phyloP scores from a whole-genome alignment of 2,113 vertebrate genomes.

The Hirundichthys speculiger region DNA sequence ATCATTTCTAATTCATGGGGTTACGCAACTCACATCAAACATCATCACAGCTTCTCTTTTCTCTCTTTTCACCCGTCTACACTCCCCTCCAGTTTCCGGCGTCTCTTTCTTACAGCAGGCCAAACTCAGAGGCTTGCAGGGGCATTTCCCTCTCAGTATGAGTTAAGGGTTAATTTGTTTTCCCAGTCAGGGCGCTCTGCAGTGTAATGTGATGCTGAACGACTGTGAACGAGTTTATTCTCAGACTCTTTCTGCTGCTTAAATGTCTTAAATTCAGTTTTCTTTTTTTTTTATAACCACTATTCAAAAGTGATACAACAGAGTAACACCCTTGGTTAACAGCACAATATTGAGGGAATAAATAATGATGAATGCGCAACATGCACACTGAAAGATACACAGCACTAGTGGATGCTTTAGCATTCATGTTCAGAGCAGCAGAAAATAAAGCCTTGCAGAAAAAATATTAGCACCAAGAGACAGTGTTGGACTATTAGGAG shows the following conservation, averaged over 20 bases:
- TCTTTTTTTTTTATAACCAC: too few relatives aligned
- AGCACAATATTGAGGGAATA: slow-evolving; percentile 6
- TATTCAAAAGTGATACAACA: slow-evolving; percentile 23
- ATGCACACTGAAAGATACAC: slow-evolving; percentile 1
- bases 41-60: slow-evolving; percentile 36
- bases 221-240: slow-evolving; percentile 17
- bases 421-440: slow-evolving; percentile 1
- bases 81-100: slow-evolving; percentile 15
- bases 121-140: slow-evolving; percentile 27
- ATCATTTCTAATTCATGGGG: slow-evolving; percentile 77
- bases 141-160: slow-evolving; percentile 38
- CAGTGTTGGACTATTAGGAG: slow-evolving; percentile 22
- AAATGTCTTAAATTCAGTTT: slow-evolving; percentile 35
- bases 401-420: not conserved
- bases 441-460: slow-evolving; percentile 1
- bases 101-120: slow-evolving; percentile 29
- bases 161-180: slow-evolving; percentile 41
- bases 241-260: slow-evolving; percentile 27
- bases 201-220: slow-evolving; percentile 42
- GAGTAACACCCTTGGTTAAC: slow-evolving; percentile 9
- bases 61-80: slow-evolving; percentile 16
- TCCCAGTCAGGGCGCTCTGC: slow-evolving; percentile 27
- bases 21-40: slow-evolving; percentile 70
- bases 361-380: slow-evolving; percentile 4
- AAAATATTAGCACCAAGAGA: slow-evolving; percentile 6